These are phyloP conservation scores for Piliocolobus tephrosceles DNA, from an alignment of 2,113 vertebrate genomes.

Conservation along the genomic window DNA sequence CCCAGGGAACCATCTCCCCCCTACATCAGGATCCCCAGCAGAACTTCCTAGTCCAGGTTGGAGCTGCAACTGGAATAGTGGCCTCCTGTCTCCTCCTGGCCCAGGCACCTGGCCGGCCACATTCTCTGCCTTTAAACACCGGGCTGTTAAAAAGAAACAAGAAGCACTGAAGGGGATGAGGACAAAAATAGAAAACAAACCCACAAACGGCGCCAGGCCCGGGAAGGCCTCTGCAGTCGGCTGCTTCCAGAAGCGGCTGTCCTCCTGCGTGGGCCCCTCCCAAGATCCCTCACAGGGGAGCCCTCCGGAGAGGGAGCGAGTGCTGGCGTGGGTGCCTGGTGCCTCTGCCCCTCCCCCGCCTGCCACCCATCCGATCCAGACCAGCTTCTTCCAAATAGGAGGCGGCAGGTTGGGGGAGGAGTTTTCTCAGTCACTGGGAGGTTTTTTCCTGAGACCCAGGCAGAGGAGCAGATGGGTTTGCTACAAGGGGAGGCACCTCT, in stretches of 20 bases:
- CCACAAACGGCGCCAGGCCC: neutral
- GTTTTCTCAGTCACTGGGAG: neutral
- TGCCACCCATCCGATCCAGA: neutral
- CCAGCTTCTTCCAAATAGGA: neutral
- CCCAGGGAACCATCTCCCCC: slow-evolving; percentile 93
- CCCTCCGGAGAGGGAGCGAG: fast-evolving
- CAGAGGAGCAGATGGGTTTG: neutral
- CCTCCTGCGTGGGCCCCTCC: neutral
- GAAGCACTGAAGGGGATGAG: no score
- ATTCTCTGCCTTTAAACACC: no score
- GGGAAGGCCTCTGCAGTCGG: fast-evolving
- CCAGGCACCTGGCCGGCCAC: fast-evolving
- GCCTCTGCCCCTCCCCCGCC: no score
- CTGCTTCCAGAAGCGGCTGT: neutral
- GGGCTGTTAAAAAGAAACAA: neutral
- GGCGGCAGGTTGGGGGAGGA: fast-evolving
- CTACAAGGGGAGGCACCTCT: neutral
- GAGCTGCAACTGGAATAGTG: neutral
- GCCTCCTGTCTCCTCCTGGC: neutral
- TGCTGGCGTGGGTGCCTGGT: fast-evolving
- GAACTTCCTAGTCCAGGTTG: slow-evolving; percentile 95
- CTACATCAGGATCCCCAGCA: slow-evolving; percentile 98
- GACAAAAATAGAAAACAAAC: neutral
- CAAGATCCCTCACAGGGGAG: neutral
- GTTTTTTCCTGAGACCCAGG: neutral